phyloP scores from a whole-genome alignment of 2,797 vertebrate species.

The Gastrophryne carolinensis region DNA sequence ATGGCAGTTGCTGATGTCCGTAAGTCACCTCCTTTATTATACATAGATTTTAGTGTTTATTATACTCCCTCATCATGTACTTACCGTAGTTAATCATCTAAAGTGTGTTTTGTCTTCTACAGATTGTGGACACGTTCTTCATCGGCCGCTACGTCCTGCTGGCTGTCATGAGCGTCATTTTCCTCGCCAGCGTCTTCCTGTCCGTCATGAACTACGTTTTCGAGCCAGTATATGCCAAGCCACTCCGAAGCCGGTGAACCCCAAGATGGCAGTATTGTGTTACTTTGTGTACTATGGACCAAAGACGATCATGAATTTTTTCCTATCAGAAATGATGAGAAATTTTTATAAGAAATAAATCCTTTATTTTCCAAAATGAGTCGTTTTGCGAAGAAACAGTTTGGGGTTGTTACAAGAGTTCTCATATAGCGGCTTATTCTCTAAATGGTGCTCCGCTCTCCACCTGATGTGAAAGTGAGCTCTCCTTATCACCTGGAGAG shows the following conservation, averaged over 20 bases:
- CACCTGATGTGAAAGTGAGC: no score
- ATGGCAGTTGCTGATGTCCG: background rate
- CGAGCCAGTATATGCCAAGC: constrained; percentile 84
- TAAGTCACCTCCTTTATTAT: no score
- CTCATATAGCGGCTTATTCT: no score
- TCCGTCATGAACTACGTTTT: constrained; percentile 81
- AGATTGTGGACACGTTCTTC: constrained; percentile 87
- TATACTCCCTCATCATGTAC: background rate
- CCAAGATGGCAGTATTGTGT: background rate
- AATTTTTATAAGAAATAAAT: background rate
- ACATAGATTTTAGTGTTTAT: no score
- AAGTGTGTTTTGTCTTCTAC: background rate
- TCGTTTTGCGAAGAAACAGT: background rate
- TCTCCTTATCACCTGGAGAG: no score
- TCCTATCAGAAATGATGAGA: no score
- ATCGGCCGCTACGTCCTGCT: constrained; percentile 86
- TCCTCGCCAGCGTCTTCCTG: constrained; percentile 80
- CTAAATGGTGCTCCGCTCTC: no score
- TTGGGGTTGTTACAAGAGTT: no score
- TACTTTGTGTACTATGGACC: background rate
- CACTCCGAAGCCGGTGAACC: constrained; percentile 57
- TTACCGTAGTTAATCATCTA: no score
- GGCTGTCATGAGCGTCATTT: constrained; percentile 65
- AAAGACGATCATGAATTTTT: no score
- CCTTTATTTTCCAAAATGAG: background rate